Evolutionary conservation across 2,888 invertebrate genomes (phyloP).

Genomic region (Cerastoderma edule): DNA sequence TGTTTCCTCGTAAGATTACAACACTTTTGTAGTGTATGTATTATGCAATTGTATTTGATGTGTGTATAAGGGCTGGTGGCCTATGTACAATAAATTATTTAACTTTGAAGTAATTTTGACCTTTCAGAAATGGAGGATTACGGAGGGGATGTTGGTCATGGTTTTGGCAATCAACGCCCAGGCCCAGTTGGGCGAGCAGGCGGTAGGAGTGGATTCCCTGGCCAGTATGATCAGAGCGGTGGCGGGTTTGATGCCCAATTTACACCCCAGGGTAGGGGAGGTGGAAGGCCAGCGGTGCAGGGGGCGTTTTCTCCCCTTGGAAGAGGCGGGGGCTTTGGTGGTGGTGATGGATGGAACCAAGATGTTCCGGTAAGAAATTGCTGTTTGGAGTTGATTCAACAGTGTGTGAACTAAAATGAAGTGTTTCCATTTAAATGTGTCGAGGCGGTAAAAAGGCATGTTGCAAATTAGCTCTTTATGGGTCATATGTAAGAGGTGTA

Average conservation of each 20-base stretch:
- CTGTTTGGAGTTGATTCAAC: no score
- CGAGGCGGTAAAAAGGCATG: no score
- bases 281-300: background rate
- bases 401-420: no score
- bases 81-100: no score
- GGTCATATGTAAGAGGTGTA: no score
- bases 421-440: no score
- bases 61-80: background rate
- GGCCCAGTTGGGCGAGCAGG: background rate
- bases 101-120: no score
- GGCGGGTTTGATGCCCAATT: constrained; percentile 15
- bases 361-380: no score
- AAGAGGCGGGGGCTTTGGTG: background rate
- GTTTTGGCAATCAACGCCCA: constrained; percentile 6
- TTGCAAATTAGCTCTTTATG: no score
- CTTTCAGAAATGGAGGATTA: constrained; percentile 45
- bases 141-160: constrained; percentile 60
- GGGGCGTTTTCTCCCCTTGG: background rate
- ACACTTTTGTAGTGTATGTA: no score
- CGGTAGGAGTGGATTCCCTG: background rate
- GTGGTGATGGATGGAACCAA: constrained; percentile 14
- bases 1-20: no score
- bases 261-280: constrained; percentile 2
- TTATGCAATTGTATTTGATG: background rate
- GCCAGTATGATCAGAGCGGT: constrained; percentile 3